Base-by-base conservation (phyloP, 2,888 invertebrate genomes). In the Muscina levida region DNA sequence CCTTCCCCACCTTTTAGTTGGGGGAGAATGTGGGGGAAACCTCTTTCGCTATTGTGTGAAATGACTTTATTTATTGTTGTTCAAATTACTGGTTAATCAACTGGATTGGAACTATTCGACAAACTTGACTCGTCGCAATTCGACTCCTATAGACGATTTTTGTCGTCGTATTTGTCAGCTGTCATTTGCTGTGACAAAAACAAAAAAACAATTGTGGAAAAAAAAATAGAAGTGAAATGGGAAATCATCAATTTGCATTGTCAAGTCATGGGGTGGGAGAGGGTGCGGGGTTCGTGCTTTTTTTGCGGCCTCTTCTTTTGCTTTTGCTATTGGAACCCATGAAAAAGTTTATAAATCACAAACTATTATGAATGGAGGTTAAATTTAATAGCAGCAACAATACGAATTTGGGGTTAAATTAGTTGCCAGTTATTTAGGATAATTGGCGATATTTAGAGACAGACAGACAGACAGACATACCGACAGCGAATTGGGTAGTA, bases 61-160 rank as follows among this genome's bases (percentile, higher is more conserved):
- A 81, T 74, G 77, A 72, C 81, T 77, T 75, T 77, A 77, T 81
- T 81, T 81, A 81, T 81, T 81, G 74, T 75, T 77, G 81, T 57
- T 68, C 77, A 77, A 81, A 81, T 81, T 81, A 81, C 81, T 77
- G 77, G 77, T 75, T 77, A 81, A 81, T 81, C 81, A 81, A 81
- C 72, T 81, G 81, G 24, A 72, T 22, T 39, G 39, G 62, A 62
- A 62, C 62, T 62, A 62, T 62, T 57, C 48, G 59, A 68, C 22
- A 70, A 62, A 75, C 67, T 72, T 6, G 48, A n/a, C 2, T 19
- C 19, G 51, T 19, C 19, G 17, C 2, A 17, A n/a, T 15, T 19
- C 19, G 51, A 51, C 19, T 51, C 2, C 51, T 17, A 51, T 6
- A 51, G 19, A 13, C 17, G 24, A 22, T 56, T 51, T 51, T 51